Conservation (phyloP, 1,140 invertebrate species). For the Drosophila albomicans region DNA sequence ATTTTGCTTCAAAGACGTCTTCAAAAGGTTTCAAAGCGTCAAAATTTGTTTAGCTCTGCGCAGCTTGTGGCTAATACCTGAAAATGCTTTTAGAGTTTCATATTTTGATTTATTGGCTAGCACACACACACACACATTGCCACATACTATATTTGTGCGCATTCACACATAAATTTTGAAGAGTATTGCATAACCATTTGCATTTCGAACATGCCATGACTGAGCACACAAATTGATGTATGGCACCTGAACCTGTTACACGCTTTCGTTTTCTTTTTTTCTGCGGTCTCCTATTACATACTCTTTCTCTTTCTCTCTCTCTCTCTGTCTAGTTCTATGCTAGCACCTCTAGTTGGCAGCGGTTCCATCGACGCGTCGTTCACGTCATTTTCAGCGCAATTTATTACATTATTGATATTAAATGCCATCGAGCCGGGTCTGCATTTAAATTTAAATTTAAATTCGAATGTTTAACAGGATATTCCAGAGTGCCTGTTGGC, state of each 20-base stretch:
- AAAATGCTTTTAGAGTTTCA: slow-evolving; percentile 78
- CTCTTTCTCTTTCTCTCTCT: not conserved
- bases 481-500: slow-evolving; percentile 9
- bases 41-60: slow-evolving; percentile 59
- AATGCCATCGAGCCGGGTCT: slow-evolving; percentile 44
- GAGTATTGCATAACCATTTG: slow-evolving; percentile 66
- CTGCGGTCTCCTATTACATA: not conserved
- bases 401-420: slow-evolving; percentile 79
- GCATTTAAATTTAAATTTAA: slow-evolving; percentile 63
- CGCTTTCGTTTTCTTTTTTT: slow-evolving; percentile 4
- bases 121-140: slow-evolving; percentile 7
- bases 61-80: slow-evolving; percentile 67
- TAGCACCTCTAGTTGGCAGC: slow-evolving; percentile 2
- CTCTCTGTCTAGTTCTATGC: not conserved
- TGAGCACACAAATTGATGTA: slow-evolving; percentile 68
- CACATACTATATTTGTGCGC: not conserved
- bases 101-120: slow-evolving; percentile 75
- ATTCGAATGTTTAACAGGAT: slow-evolving; percentile 8
- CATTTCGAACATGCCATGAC: slow-evolving; percentile 60
- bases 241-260: slow-evolving; percentile 46
- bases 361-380: not conserved
- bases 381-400: slow-evolving; percentile 43
- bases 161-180: slow-evolving; percentile 31
- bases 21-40: slow-evolving; percentile 56
- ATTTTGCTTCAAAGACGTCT: slow-evolving; percentile 21